Evolutionary conservation across 2,888 invertebrate species (phyloP).

Genomic region (Dynastes hyllus): DNA sequence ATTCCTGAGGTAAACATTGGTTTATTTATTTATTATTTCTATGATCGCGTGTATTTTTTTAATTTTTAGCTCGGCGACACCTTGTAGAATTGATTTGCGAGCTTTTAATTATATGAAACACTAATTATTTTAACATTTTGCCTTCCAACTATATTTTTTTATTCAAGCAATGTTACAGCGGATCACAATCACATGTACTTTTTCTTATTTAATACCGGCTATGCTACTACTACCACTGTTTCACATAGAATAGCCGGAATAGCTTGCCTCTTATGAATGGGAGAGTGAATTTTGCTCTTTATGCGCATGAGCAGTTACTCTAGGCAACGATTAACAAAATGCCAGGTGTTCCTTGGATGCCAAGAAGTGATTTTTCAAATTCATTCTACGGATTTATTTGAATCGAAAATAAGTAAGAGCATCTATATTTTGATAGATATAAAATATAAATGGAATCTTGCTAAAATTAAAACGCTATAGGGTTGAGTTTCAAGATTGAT

Average conservation of each 20-base stretch:
- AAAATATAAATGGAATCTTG: no score
- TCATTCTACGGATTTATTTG: no score
- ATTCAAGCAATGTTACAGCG: not conserved
- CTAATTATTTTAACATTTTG: conserved; percentile 1
- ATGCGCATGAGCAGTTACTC: conserved; percentile 49
- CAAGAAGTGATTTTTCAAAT: not conserved
- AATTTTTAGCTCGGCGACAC: not conserved
- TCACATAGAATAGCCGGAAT: conserved; percentile 21
- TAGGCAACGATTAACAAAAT: conserved; percentile 22
- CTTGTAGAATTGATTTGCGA: not conserved
- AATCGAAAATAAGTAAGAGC: no score
- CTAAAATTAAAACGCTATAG: no score
- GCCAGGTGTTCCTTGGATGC: conserved; percentile 10
- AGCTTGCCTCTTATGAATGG: conserved; percentile 56
- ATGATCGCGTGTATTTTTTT: not conserved
- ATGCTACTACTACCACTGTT: conserved; percentile 46
- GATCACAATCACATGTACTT: conserved; percentile 24
- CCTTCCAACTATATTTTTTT: conserved; percentile 10
- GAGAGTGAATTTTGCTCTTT: conserved; percentile 55
- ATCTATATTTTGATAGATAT: no score
- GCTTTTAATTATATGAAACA: not conserved
- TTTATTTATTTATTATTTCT: conserved; percentile 2
- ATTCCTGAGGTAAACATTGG: conserved; percentile 20
- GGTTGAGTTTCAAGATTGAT: no score
- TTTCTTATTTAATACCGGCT: conserved; percentile 19